Percentiles rank a stretch among this genome's conserved stretches.
These are phyloP conservation scores for Corythornis madagascariensis DNA, from an alignment of 2,113 vertebrate genomes.

Conservation along the genomic window DNA sequence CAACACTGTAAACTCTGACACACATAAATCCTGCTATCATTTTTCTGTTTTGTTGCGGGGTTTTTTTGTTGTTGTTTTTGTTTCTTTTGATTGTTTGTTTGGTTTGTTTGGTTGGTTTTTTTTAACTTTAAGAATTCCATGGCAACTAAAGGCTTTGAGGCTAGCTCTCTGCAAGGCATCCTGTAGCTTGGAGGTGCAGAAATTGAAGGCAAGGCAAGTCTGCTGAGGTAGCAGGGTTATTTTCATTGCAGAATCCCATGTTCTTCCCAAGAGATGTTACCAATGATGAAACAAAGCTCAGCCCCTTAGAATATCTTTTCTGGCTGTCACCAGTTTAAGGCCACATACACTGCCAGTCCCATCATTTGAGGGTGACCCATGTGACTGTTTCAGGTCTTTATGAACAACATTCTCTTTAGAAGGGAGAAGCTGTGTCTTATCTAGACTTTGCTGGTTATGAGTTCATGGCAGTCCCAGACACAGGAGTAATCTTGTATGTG, in stretches of 20 bases:
- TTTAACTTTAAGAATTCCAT: not conserved
- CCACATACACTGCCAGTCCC: not conserved
- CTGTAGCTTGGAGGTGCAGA: not conserved
- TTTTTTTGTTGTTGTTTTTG: not conserved
- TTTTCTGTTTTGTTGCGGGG: not conserved
- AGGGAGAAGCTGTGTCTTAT: not conserved
- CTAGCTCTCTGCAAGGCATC: not conserved
- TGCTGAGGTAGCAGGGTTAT: not conserved
- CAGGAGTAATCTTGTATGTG: not conserved
- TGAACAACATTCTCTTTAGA: not conserved
- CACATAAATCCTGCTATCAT: not conserved
- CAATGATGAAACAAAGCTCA: not conserved
- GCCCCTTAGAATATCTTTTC: not conserved
- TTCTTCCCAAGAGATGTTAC: not conserved
- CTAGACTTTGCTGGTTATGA: not conserved
- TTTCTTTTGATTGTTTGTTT: too few relatives aligned
- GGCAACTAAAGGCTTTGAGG: not conserved
- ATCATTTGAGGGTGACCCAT: not conserved
- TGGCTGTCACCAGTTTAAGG: not conserved
- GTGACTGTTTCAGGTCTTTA: not conserved
- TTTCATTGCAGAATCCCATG: not conserved
- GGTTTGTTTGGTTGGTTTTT: not conserved
- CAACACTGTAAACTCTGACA: not conserved
- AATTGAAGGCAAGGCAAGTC: not conserved
- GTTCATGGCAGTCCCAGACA: not conserved